Evolutionary conservation across 2,113 vertebrate genomes (phyloP).

Genomic region (Philantomba maxwellii): DNA sequence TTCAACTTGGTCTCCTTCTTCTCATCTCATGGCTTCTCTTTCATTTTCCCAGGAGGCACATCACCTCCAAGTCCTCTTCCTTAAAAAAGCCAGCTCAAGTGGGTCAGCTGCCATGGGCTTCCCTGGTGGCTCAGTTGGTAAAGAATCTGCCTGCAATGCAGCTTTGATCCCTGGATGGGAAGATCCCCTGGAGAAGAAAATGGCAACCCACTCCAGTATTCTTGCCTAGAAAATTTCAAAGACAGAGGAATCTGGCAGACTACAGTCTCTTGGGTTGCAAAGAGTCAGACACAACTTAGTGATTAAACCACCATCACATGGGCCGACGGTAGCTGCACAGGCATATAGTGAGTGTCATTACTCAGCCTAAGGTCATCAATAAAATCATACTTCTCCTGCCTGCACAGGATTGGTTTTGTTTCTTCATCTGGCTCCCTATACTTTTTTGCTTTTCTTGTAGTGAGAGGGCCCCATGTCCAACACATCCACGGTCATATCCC

Average conservation of each 20-base stretch:
- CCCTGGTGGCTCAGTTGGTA: neutral
- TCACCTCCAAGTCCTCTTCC: conserved; percentile 86
- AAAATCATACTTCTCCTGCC: conserved; percentile 91
- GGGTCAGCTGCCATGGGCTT: conserved; percentile 72
- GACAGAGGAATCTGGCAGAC: neutral
- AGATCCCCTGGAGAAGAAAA: neutral
- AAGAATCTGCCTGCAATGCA: neutral
- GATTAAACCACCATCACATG: conserved; percentile 48
- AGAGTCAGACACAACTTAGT: neutral
- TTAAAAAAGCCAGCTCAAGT: conserved; percentile 93
- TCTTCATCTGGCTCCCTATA: conserved; percentile 95
- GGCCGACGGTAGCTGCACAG: conserved; percentile 91
- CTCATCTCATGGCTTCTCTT: conserved; percentile 86
- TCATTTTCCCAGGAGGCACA: conserved; percentile 80
- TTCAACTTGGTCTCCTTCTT: conserved; percentile 75
- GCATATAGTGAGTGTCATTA: conserved; percentile 89
- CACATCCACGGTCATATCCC: conserved; percentile 85
- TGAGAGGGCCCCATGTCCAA: conserved; percentile 87
- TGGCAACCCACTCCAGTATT: neutral
- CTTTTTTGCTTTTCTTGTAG: conserved; percentile 98
- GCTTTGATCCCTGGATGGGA: neutral
- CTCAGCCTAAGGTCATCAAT: conserved; percentile 90
- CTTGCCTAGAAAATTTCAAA: neutral
- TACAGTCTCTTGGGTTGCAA: neutral
- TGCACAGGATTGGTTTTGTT: conserved; percentile 93